These are phyloP conservation scores for Dorcus parallelipipedus DNA, from an alignment of 2,888 invertebrate genomes.

Conservation along the genomic window DNA sequence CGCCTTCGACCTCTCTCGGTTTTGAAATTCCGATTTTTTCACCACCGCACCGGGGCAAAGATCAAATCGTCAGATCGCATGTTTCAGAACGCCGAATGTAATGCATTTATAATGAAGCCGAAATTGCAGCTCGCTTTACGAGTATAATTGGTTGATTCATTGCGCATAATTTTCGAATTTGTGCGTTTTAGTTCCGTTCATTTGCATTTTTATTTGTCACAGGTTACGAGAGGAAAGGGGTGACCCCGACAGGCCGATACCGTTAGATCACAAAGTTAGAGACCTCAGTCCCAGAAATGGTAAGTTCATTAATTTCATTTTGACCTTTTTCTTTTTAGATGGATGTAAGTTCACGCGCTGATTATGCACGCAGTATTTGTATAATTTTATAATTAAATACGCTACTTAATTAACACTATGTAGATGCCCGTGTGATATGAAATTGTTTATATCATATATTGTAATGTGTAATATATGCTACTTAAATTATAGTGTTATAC, in stretches of 20 bases:
- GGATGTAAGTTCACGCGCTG: too few species aligned
- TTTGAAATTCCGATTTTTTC: slow-evolving; percentile 12
- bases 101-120: slow-evolving; percentile 48
- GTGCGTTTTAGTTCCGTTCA: slow-evolving; percentile 23
- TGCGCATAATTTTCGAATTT: slow-evolving; percentile 30
- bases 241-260: slow-evolving; percentile 77
- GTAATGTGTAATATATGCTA: too few species aligned
- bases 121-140: slow-evolving; percentile 39
- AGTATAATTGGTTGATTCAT: slow-evolving; percentile 34
- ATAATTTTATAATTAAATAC: too few species aligned
- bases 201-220: slow-evolving; percentile 35
- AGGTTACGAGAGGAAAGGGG: slow-evolving; percentile 86
- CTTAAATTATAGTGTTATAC: too few species aligned
- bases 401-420: too few species aligned
- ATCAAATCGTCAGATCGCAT: slow-evolving; percentile 46
- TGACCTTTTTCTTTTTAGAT: too few species aligned
- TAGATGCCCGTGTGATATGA: too few species aligned
- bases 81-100: slow-evolving; percentile 39
- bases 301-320: slow-evolving; percentile 48
- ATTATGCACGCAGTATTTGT: too few species aligned
- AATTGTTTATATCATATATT: too few species aligned
- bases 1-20: slow-evolving; percentile 12
- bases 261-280: slow-evolving; percentile 78
- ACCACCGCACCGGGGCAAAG: slow-evolving; percentile 15
- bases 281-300: slow-evolving; percentile 86